Base-by-base conservation (phyloP, 2,797 vertebrate genomes). In the Crenichthys baileyi region DNA sequence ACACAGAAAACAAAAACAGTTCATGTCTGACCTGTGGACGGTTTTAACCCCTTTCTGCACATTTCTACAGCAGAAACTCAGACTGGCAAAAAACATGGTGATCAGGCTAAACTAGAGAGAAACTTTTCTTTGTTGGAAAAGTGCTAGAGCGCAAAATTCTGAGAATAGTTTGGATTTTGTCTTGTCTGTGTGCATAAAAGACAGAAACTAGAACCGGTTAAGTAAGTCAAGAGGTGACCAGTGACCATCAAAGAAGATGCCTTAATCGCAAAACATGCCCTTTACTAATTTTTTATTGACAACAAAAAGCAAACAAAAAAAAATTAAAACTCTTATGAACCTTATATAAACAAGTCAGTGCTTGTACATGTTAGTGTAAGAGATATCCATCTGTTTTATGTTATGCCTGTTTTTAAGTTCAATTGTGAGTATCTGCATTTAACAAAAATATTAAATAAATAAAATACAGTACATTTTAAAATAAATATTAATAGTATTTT, bases 121-220 rank as follows among this genome's bases (percentile, higher is more conserved):
- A 76, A 48, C 56, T 16, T 74, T 29, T 81, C 53, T 55, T 73
- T 50, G 44, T 86, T 72, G 60, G 65, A 65, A 29, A 79, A 77
- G 72, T 50, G 75, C 70, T 13, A 56, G 76, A 75, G 83, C 83
- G 83, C 72, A 74, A 84, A 83, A 76, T 26, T 75, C 65, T 81
- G 61, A 81, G 86, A 86, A 88, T 44, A 71, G 86, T 90, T 93
- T 94, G 92, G 91, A 87, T 79, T 91, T 87, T 79, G 83, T 94
- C 93, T 76, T 36, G 36, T 82, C 78, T 53, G 83, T 50, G 15
- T 79, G 70, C 72, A 80, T 29, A 72, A 87, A 67, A 56, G 50
- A 53, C 51, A 73, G 71, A 73, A 55, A 39, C 71, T 56, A 39
- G 15, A 73, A 39, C 58, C 22, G 26, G 26, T 63, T 5, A 50